Base-by-base conservation (phyloP, 2,888 invertebrate species). In the Troilus luridus region DNA sequence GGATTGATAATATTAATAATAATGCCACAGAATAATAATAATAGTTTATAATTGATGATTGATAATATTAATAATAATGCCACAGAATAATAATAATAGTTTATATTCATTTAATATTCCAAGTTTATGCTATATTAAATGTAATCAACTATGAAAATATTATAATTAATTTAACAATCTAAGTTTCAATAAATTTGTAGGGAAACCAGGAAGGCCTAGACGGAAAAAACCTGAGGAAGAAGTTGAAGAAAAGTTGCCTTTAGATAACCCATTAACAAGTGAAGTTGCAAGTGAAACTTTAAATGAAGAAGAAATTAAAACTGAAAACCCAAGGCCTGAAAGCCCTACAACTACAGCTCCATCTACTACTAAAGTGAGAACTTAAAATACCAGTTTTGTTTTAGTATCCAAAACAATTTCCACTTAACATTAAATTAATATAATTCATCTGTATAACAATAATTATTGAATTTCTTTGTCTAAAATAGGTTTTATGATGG, bases 321-420 rank as follows among this genome's bases (percentile, higher is more conserved):
- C 92, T 64, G 88, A 92, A 67, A 91, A 93, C 58, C 93, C 92
- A 85, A 93, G 72, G 62, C 90, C 92, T 24, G 90, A 91, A 85
- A 92, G 92, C 64, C 91, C 92, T n/a, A 91, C 92, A 11, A 92
- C 92, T n/a, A 91, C 91, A 64, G 90, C 72, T 72, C 59, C 88
- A 56, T 27, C 88, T 59, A 27, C 88, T 27, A 89, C 90, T 12
- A 92, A 92, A 90, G 92, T 92, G 89, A 89, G 85, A 58, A 59
- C 59, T 88, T 54, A 19, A 24, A 72, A 41, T 54, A 27, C 27
- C 60, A 3, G 17, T 11, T 27, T 27, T 59, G 3, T 88, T 88
- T 88, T n/a, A 24, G 19, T n/a, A 11, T 88, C 0, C 10, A 58
- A 85, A 56, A 19, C 54, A 54, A n/a, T 85, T 56, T 21, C 21